phyloP scores from a whole-genome alignment of 2,888 invertebrate genomes.

The Acrobasis suavella region DNA sequence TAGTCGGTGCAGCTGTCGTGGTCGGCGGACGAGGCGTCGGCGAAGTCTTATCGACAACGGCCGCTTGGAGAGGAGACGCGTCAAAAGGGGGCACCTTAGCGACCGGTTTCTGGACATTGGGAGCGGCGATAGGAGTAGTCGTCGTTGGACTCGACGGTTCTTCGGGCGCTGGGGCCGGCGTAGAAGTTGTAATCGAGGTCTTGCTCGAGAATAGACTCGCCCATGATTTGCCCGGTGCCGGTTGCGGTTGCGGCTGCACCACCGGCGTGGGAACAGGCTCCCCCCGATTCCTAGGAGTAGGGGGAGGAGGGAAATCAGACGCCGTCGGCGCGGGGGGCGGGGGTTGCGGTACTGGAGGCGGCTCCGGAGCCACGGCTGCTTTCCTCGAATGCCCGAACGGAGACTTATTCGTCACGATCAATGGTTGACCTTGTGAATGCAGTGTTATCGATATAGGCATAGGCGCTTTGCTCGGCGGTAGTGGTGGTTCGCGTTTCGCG shows the following conservation, averaged over 20 bases:
- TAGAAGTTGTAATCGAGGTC: conserved; percentile 29
- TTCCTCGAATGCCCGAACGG: conserved; percentile 75
- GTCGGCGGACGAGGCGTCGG: conserved; percentile 41
- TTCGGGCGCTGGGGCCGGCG: conserved; percentile 46
- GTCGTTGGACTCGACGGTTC: conserved; percentile 63
- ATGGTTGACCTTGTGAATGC: conserved; percentile 65
- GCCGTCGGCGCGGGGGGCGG: conserved; percentile 75
- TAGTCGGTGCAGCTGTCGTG: conserved; percentile 38
- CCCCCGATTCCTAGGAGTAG: conserved; percentile 69
- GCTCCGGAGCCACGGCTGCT: conserved; percentile 53
- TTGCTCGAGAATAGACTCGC: conserved; percentile 84
- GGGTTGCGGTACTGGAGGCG: conserved; percentile 63
- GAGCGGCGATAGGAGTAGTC: conserved; percentile 46
- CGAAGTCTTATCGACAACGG: conserved; percentile 52
- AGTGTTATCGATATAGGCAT: conserved; percentile 79
- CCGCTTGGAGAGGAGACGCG: conserved; percentile 67
- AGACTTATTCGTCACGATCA: conserved; percentile 76
- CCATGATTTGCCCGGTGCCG: conserved; percentile 83
- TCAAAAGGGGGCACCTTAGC: conserved; percentile 84
- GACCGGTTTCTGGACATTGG: conserved; percentile 78
- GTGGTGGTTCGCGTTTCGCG: conserved; percentile 62
- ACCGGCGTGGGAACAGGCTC: conserved; percentile 60
- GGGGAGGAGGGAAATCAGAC: conserved; percentile 78
- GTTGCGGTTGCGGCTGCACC: conserved; percentile 61
- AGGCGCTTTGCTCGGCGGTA: conserved; percentile 72